Conservation (phyloP, 2,888 invertebrate genomes). For the Andrena bicolor region DNA sequence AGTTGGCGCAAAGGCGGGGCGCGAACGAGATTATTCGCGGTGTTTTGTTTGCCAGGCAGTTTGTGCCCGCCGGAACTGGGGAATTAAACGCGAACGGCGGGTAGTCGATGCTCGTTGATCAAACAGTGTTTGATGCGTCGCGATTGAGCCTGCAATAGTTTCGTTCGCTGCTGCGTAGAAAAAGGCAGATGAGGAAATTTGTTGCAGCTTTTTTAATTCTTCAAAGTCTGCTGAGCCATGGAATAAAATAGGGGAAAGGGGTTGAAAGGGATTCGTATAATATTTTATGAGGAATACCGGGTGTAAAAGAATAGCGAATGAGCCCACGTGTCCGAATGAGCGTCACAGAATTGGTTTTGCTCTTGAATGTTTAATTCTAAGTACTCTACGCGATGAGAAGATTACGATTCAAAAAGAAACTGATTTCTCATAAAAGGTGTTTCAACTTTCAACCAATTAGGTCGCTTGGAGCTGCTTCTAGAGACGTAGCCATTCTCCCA, state of each 20-base stretch:
- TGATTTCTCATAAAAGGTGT: too few species aligned
- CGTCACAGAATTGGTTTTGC: too few species aligned
- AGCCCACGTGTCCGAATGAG: too few species aligned
- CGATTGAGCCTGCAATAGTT: slow-evolving; percentile 25
- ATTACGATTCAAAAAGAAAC: too few species aligned
- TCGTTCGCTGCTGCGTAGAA: neutral
- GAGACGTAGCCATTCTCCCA: too few species aligned
- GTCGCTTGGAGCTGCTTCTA: too few species aligned
- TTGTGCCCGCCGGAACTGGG: slow-evolving; percentile 24
- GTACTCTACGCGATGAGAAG: too few species aligned
- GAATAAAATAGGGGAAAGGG: neutral
- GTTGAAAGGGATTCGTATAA: too few species aligned
- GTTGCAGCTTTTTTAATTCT: neutral
- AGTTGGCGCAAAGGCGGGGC: slow-evolving; percentile 16
- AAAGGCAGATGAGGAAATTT: neutral
- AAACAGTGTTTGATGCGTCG: slow-evolving; percentile 44
- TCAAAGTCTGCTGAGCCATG: neutral
- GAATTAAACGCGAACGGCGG: slow-evolving; percentile 59
- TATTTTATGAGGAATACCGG: too few species aligned
- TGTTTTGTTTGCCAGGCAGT: slow-evolving; percentile 60
- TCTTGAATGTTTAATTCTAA: too few species aligned
- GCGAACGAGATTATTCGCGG: slow-evolving; percentile 50
- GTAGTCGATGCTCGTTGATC: slow-evolving; percentile 33
- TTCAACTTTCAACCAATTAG: too few species aligned
- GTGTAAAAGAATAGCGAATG: too few species aligned